These are phyloP conservation scores for Cyclura pinguis DNA, from an alignment of 2,797 vertebrate species.

Conservation along the genomic window DNA sequence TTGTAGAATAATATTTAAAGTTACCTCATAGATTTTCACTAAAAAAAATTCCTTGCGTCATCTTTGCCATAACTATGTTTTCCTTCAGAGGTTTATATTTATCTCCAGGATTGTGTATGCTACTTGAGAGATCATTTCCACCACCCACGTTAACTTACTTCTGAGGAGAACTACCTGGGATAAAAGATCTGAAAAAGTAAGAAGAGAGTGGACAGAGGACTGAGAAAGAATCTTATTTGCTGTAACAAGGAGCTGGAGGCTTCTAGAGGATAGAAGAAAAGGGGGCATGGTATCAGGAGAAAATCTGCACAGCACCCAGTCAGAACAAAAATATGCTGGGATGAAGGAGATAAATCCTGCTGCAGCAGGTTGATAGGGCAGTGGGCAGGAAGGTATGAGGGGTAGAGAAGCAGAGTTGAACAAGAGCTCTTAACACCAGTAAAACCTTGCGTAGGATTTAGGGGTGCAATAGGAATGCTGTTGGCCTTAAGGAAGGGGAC, in stretches of 20 bases:
- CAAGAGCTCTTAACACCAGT: neutral
- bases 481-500: neutral
- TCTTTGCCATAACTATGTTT: neutral
- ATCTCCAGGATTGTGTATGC: slow-evolving; percentile 16
- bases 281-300: neutral
- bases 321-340: neutral
- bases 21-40: neutral
- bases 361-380: neutral
- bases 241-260: neutral
- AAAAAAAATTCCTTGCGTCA: slow-evolving; percentile 32
- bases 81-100: neutral
- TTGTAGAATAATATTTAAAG: slow-evolving; percentile 5
- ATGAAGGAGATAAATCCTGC: neutral
- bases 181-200: neutral
- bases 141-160: neutral
- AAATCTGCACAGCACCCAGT: neutral
- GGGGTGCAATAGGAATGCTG: too few relatives aligned
- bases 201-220: neutral
- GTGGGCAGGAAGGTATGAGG: neutral
- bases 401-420: too few relatives aligned
- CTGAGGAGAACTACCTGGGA: neutral
- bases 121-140: neutral
- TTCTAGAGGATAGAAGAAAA: neutral
- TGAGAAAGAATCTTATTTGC: neutral
- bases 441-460: neutral